Base-by-base conservation (phyloP, 2,888 invertebrate species). In the Coelogynopora nodosa region DNA sequence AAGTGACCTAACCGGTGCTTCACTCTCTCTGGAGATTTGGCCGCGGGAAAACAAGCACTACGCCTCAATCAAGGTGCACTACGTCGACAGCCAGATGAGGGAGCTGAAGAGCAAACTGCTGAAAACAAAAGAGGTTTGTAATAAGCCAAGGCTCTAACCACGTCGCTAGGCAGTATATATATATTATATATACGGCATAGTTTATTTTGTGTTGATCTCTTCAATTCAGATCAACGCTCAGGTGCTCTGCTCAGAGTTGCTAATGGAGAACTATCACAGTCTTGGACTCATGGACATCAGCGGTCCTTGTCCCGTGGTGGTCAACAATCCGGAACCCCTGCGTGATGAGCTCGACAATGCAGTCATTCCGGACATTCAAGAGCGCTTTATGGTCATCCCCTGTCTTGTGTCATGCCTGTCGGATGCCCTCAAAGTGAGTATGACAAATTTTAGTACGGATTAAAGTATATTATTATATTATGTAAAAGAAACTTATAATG, bases 291-390 rank as follows among this genome's bases (percentile, higher is more conserved):
- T 27, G 26, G 67, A 28, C 2, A 85, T 74, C 28, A 67, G 0
- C 28, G 67, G 74, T 18, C 74, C 74, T 26, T 30, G 67, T 67
- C 85, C 85, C 26, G 85, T 85, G 18, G 85, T 85, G 2, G 74
- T 85, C 28, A 85, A 85, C 30, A 85, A 74, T 67, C 85, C 85
- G n/a, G 85, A 85, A 67, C 67, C 85, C 28, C 67, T 85, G 67
- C 67, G 26, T n/a, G 85, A 85, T 85, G 85, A 85, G 23, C 30
- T 85, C 28, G 85, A 85, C 85, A 85, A 85, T 67, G 85, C 74
- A 0, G 85, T 67, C 2, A 67, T 67, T 67, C 67, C 74, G 0
- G 85, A 85, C 28, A 67, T 67, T 27, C 67, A 85, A 30, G 74
- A 85, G 74, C 30, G 49, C 28, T 85, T 85, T 26, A 85, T 85